phyloP scores from a whole-genome alignment of 2,888 invertebrate genomes.

The Ypsolopha scabrella region DNA sequence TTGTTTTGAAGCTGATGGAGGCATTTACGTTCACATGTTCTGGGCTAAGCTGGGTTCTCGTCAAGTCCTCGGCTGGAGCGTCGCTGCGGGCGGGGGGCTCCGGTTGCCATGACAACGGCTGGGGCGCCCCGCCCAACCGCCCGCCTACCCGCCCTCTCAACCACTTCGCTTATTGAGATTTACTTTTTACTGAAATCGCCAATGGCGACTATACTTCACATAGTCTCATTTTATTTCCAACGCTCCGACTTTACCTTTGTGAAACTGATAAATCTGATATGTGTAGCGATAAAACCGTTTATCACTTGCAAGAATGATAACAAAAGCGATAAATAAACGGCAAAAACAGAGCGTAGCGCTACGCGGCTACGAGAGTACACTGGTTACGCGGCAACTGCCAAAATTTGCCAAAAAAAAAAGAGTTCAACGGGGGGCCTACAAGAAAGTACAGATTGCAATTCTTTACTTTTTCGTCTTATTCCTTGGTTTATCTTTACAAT shows the following conservation, averaged over 20 bases:
- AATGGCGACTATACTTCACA: constrained; percentile 28
- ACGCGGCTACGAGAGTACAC: not conserved
- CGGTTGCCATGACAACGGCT: constrained; percentile 48
- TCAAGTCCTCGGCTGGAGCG: not conserved
- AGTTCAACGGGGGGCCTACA: constrained; percentile 9
- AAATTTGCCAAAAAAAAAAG: constrained; percentile 8
- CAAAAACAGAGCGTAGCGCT: too few relatives aligned
- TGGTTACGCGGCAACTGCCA: not conserved
- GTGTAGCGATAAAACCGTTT: not conserved
- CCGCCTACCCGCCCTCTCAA: constrained; percentile 25
- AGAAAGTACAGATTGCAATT: not conserved
- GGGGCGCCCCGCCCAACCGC: constrained; percentile 48
- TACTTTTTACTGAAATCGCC: constrained; percentile 36
- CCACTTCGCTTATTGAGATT: constrained; percentile 38
- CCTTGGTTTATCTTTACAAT: too few relatives aligned
- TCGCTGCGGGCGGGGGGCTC: constrained; percentile 27
- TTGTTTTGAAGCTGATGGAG: too few relatives aligned
- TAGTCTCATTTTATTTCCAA: constrained; percentile 14
- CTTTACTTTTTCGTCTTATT: not conserved
- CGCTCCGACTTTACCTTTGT: constrained; percentile 1
- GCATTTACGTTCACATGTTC: too few relatives aligned
- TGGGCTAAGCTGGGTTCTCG: constrained; percentile 12
- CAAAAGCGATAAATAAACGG: not conserved
- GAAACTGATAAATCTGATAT: not conserved
- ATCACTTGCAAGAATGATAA: not conserved